These are phyloP conservation scores for Agrochola circellaris DNA, from an alignment of 2,888 invertebrate species.

Conservation along the genomic window DNA sequence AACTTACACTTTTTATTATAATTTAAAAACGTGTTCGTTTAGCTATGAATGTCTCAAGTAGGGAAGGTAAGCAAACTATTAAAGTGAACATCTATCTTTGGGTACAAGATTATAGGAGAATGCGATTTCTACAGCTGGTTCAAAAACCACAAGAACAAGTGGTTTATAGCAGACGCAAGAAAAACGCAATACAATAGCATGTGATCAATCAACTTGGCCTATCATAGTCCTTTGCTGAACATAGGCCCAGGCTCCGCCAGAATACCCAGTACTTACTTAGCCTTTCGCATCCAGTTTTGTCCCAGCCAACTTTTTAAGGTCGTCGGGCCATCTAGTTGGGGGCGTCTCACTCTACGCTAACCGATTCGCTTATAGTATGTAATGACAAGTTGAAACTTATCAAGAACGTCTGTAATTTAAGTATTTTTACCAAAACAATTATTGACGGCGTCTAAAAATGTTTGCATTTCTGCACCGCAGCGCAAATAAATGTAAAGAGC, in stretches of 20 bases:
- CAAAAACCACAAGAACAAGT: neutral
- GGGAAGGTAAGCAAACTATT: constrained; percentile 65
- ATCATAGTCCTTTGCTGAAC: neutral
- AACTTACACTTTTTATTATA: neutral
- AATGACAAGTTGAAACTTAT: neutral
- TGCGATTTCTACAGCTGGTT: constrained; percentile 3
- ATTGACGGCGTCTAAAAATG: neutral
- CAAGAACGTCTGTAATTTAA: neutral
- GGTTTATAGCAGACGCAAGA: neutral
- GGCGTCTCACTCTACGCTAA: neutral
- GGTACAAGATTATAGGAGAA: constrained; percentile 22
- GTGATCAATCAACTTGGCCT: neutral
- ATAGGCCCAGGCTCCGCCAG: neutral
- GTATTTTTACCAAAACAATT: neutral
- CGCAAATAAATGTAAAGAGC: no score
- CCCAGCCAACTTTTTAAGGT: neutral
- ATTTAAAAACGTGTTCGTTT: neutral
- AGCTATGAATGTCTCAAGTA: constrained; percentile 45
- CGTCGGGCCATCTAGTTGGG: neutral
- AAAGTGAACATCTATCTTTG: constrained; percentile 46
- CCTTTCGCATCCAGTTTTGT: neutral
- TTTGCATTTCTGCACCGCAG: neutral
- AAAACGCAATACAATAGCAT: neutral
- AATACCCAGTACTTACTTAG: no score
- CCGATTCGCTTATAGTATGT: no score